Conservation (phyloP, 37 sponge, comb jelly and placozoan species). For the Beroe ovata region DNA sequence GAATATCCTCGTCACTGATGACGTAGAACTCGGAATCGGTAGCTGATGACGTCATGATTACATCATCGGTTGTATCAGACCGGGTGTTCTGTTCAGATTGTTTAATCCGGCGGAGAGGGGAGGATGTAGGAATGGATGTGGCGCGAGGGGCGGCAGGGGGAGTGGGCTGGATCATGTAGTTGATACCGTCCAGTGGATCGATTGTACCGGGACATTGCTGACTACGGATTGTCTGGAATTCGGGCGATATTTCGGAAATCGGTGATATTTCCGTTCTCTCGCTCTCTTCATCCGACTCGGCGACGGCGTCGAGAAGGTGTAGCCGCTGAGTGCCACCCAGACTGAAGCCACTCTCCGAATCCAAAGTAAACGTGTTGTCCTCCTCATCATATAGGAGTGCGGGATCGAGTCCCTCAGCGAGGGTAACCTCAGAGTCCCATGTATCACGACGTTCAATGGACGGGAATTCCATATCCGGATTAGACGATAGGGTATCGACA, state of each 20-base stretch:
- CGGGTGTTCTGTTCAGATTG: constrained; percentile 7
- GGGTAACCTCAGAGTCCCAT: constrained; percentile 14
- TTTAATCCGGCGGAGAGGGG: not conserved
- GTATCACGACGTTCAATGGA: constrained; percentile 27
- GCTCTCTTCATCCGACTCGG: constrained; percentile 16
- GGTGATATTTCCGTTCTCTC: not conserved
- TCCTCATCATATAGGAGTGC: constrained; percentile 32
- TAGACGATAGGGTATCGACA: constrained; percentile 4
- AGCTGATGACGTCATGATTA: not conserved
- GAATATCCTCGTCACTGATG: constrained; percentile 66
- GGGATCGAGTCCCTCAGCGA: constrained; percentile 33
- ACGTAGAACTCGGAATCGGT: constrained; percentile 57
- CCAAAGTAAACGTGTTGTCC: constrained; percentile 34
- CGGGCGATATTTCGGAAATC: not conserved
- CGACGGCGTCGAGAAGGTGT: constrained; percentile 51
- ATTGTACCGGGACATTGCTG: no score
- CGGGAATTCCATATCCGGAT: constrained; percentile 24
- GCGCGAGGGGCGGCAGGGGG: not conserved
- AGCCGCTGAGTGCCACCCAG: constrained; percentile 27
- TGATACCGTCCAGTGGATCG: not conserved
- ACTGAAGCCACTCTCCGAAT: constrained; percentile 9
- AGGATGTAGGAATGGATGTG: not conserved
- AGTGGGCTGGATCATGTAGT: constrained; percentile 4
- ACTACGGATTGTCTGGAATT: not conserved
- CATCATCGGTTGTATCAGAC: not conserved